Percentiles rank a stretch among this genome's conserved stretches.
Evolutionary conservation across 2,888 invertebrate genomes (phyloP).

Genomic region (Morpho achilles): DNA sequence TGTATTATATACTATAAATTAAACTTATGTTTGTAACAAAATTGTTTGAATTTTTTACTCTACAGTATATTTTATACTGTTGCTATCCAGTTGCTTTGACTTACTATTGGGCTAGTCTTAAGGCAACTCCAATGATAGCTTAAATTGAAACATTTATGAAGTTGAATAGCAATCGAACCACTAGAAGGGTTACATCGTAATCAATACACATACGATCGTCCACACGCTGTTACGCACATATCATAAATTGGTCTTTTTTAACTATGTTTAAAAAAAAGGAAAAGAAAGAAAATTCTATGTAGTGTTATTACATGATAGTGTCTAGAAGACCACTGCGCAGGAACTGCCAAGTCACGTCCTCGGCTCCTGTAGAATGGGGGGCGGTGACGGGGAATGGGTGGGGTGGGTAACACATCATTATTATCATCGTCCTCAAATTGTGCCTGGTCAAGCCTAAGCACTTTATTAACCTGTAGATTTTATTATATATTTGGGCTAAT

Average conservation of each 20-base stretch:
- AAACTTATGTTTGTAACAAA: too few species aligned
- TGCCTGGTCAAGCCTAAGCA: slow-evolving; percentile 24
- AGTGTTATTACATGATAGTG: slow-evolving; percentile 69
- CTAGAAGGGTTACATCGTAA: slow-evolving; percentile 53
- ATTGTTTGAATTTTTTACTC: too few species aligned
- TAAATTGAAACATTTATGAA: too few species aligned
- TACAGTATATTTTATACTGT: too few species aligned
- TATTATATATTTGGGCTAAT: neutral
- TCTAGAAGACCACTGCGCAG: slow-evolving; percentile 52
- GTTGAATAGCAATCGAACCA: slow-evolving; percentile 43
- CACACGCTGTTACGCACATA: slow-evolving; percentile 77
- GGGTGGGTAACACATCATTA: slow-evolving; percentile 41
- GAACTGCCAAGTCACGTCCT: slow-evolving; percentile 43
- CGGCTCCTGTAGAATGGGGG: slow-evolving; percentile 55
- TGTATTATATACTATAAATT: too few species aligned
- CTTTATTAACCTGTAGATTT: slow-evolving; percentile 8
- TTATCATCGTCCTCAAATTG: slow-evolving; percentile 30
- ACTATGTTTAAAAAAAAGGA: slow-evolving; percentile 68
- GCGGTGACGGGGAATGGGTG: slow-evolving; percentile 47
- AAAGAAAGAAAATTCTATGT: slow-evolving; percentile 67
- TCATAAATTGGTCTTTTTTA: slow-evolving; percentile 63
- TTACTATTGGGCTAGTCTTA: too few species aligned
- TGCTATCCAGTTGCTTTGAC: too few species aligned
- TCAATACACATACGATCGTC: slow-evolving; percentile 70
- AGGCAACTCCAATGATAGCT: too few species aligned